phyloP scores from a whole-genome alignment of 1,140 invertebrate genomes.

The Drosophila varians region DNA sequence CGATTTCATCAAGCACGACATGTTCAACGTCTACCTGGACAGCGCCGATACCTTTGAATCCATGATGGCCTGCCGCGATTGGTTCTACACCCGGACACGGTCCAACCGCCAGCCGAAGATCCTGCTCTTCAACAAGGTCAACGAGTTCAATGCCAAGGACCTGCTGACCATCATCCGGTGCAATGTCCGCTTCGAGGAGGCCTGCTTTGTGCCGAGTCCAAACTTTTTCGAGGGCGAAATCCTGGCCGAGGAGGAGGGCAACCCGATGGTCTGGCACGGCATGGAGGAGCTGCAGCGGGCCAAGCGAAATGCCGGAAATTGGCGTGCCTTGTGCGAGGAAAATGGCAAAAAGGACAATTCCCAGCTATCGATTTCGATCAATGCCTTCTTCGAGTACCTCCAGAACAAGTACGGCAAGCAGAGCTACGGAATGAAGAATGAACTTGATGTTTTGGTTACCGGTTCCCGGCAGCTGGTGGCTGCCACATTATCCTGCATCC shows the following conservation, averaged over 20 bases:
- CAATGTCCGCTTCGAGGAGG: slow-evolving; percentile 87
- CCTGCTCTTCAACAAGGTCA: slow-evolving; percentile 94
- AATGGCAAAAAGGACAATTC: slow-evolving; percentile 51
- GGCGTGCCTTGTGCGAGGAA: slow-evolving; percentile 84
- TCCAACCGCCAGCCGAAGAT: slow-evolving; percentile 84
- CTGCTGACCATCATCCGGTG: slow-evolving; percentile 87
- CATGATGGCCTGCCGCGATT: slow-evolving; percentile 91
- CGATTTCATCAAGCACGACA: slow-evolving; percentile 85
- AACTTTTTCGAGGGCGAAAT: slow-evolving; percentile 61
- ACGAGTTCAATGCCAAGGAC: slow-evolving; percentile 87
- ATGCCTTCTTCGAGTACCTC: slow-evolving; percentile 67
- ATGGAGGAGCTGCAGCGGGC: slow-evolving; percentile 86
- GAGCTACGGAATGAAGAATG: slow-evolving; percentile 67
- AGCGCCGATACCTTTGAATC: slow-evolving; percentile 97
- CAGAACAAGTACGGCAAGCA: slow-evolving; percentile 61
- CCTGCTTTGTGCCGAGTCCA: slow-evolving; percentile 91
- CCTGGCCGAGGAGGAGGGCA: slow-evolving; percentile 14
- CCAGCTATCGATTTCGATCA: slow-evolving; percentile 49
- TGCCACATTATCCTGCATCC: slow-evolving; percentile 85
- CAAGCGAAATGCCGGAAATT: slow-evolving; percentile 85
- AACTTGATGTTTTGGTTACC: slow-evolving; percentile 90
- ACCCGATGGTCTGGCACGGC: slow-evolving; percentile 44
- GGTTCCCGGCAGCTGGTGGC: slow-evolving; percentile 97
- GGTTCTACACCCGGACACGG: slow-evolving; percentile 88
- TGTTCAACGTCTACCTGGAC: slow-evolving; percentile 91